Base-by-base conservation (phyloP, 2,113 vertebrate species). In the Himantopus leucocephalus region DNA sequence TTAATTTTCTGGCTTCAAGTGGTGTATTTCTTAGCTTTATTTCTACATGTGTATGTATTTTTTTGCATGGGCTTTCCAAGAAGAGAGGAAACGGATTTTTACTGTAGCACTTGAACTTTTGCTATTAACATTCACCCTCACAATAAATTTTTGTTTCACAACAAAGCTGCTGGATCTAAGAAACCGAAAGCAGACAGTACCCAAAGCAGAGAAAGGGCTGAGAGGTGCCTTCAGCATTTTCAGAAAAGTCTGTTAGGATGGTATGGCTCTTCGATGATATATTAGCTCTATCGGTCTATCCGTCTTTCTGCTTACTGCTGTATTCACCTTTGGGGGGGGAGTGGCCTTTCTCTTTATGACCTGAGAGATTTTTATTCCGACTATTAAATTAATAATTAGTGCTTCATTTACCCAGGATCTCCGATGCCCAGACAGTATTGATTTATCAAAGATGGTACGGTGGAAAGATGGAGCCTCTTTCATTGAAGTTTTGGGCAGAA, bases 351-450 rank as follows among this genome's bases (percentile, higher is more conserved):
- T 76, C 74, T 88, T 94, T 66, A 76, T 10, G 50, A 53, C 70
- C 70, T 50, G 84, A 70, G 73, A 75, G 58, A 53, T 77, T 79
- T 91, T 92, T 91, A 66, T 73, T 88, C 80, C 70, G 56, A 18
- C 87, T 95, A 94, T 91, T 96, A 91, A 96, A 97, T 96, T 93
- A 96, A 83, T 95, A 92, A 97, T 92, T 64, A 95, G 27, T 0
- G 15, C 70, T 87, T 96, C 74, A 92, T 95, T 96, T 92, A 85
- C 56, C 52, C 0, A 2, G 66, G 60, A 82, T 75, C 66, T 79
- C 86, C 70, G 58, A 43, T 62, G 77, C 80, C 77, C 91, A 94
- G 95, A 92, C 92, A 43, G 55, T 93, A 97, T 96, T 91, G 97
- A 97, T 97, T 74, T 47, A 39, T 75, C 70, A 62, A 73, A 64